Evolutionary conservation across 1,140 invertebrate species (phyloP), one percentile per base, ranked within the genome.

Genomic region (Ostrea edulis): DNA sequence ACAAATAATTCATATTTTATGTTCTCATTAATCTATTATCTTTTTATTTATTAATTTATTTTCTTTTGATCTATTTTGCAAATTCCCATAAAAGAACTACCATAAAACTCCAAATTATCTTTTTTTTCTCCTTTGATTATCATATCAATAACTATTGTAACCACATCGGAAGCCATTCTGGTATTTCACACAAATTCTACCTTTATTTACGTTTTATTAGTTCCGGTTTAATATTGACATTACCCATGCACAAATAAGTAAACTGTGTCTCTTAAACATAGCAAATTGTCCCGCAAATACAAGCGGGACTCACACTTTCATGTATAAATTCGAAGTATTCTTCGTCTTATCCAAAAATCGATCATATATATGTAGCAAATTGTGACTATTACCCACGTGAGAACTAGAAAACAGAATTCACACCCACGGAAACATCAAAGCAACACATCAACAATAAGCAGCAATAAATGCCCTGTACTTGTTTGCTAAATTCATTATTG

Each of bases 201-300:
- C 8, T 77, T 77, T 35, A 77, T 29, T 68, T 22, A 9, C 17
- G 14, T 77, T 35, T 29, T 14, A 35, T 29, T 77, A 77, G 25
- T 77, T 77, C 68, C 68, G 25, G 68, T 77, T 77, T 17, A 35
- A 77, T 77, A 77, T 77, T 77, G 22, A 77, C 68, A 71, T 25
- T 71, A 71, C 20, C 65, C 65, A 12, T 71, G 65, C 65, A 77
- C 68, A 77, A 77, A 77, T 77, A 77, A 77, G 68, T 77, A 77
- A 77, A 29, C 68, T 8, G 12, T 77, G 29, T 77, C 25, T 35
- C 29, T 77, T 35, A 29, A 14, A 29, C 8, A 29, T 7, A 77
- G 29, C 29, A 29, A 77, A 77, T 44, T 77, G 68, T 77, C 68
- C 68, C 12, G 68, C 68, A 77, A 77, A 77, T 25, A 77, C 22